These are phyloP conservation scores for Platygyra sinensis DNA, from an alignment of 64 coral and sea anemone genomes.

Conservation along the genomic window DNA sequence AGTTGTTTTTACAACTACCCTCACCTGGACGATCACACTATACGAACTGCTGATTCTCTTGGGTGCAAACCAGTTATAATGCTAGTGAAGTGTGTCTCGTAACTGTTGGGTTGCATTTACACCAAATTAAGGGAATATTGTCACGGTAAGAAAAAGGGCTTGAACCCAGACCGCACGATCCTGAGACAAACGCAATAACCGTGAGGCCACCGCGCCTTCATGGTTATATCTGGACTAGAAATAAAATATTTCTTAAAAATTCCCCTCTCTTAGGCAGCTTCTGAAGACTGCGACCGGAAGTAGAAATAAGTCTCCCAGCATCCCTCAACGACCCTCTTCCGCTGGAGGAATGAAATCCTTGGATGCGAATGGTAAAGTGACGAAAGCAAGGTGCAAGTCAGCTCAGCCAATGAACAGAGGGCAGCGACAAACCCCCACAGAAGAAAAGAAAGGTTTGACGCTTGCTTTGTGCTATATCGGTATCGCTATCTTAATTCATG, in stretches of 20 bases:
- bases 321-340: conserved; percentile 36
- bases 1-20: background rate
- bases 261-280: conserved; percentile 25
- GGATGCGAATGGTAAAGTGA: conserved; percentile 25
- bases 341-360: conserved; percentile 35
- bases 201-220: too few relatives aligned
- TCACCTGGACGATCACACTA: too few relatives aligned
- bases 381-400: conserved; percentile 54
- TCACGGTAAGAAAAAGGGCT: too few relatives aligned
- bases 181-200: too few relatives aligned
- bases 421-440: background rate
- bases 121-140: too few relatives aligned
- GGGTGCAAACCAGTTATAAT: too few relatives aligned
- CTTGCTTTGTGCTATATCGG: too few relatives aligned
- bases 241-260: background rate
- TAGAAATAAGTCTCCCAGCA: conserved; percentile 34
- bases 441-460: conserved; percentile 54
- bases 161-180: too few relatives aligned
- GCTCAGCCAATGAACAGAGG: conserved; percentile 39
- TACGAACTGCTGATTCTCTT: too few relatives aligned
- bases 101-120: too few relatives aligned
- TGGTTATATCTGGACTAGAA: background rate
- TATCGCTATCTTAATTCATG: background rate
- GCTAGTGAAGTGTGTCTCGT: too few relatives aligned
- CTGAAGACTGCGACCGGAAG: conserved; percentile 42